Percentiles rank a stretch among this genome's conserved stretches.
Evolutionary conservation across 2,888 invertebrate species (phyloP).

Genomic region (Magallana nippona): DNA sequence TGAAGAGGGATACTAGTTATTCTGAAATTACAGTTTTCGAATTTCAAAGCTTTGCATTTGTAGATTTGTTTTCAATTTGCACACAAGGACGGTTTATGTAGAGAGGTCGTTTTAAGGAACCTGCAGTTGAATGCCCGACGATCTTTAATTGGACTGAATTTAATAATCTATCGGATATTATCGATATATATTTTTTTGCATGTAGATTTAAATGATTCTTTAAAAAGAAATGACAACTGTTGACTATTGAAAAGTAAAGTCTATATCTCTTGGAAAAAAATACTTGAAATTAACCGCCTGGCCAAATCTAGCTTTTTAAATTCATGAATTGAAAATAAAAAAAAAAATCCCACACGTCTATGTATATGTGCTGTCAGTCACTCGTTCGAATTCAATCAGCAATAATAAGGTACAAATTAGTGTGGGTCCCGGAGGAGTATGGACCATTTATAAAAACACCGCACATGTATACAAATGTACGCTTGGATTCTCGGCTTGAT

Average conservation of each 20-base stretch:
- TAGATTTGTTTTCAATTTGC: background rate
- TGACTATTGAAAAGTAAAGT: slow-evolving; percentile 4
- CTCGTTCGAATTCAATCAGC: background rate
- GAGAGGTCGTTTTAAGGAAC: background rate
- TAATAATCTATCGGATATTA: slow-evolving; percentile 4
- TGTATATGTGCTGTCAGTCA: background rate
- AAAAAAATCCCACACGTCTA: background rate
- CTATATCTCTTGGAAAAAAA: background rate
- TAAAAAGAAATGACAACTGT: slow-evolving; percentile 1
- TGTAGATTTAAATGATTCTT: slow-evolving; percentile 17
- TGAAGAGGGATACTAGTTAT: no score
- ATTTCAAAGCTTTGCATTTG: background rate
- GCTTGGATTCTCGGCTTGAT: background rate
- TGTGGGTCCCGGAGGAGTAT: background rate
- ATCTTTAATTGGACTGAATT: background rate
- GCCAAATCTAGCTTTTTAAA: background rate
- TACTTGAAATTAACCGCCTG: slow-evolving; percentile 17
- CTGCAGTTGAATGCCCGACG: background rate
- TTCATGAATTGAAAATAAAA: background rate
- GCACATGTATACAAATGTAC: background rate
- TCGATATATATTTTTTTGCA: background rate
- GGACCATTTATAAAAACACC: background rate
- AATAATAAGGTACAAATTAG: slow-evolving; percentile 2
- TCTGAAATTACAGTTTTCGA: no score
- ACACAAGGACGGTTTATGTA: background rate